These are phyloP conservation scores for Loris lydekkerianus DNA, from an alignment of 2,797 vertebrate genomes.

Conservation along the genomic window DNA sequence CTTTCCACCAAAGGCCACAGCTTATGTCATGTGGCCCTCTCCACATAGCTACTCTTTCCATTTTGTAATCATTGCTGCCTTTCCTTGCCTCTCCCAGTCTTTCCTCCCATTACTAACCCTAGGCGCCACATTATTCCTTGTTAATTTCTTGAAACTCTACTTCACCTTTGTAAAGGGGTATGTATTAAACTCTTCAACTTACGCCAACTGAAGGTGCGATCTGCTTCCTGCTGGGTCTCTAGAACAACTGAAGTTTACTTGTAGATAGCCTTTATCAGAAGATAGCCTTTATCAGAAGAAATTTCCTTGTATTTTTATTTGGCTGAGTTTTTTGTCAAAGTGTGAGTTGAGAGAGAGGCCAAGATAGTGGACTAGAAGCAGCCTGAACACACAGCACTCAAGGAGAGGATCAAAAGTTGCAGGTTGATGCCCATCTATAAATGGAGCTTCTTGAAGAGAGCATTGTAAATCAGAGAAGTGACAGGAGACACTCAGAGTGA, in stretches of 20 bases:
- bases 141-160: not conserved
- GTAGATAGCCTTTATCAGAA: not conserved
- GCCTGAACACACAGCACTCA: too few species aligned
- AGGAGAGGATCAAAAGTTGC: too few species aligned
- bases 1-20: too few species aligned
- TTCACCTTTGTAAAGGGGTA: not conserved
- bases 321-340: not conserved
- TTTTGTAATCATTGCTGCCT: not conserved
- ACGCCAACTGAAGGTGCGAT: not conserved
- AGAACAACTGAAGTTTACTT: not conserved
- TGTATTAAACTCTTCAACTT: not conserved
- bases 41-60: not conserved
- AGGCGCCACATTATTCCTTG: too few species aligned
- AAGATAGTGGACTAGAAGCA: too few species aligned
- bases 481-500: too few species aligned
- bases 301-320: not conserved
- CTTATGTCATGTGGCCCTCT: not conserved
- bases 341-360: not conserved
- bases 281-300: not conserved
- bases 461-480: too few species aligned
- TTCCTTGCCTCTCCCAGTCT: not conserved
- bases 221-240: not conserved
- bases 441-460: too few species aligned
- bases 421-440: too few species aligned
- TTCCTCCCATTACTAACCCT: not conserved